Percentiles rank a stretch among this genome's conserved stretches.
Conservation (phyloP, 2,888 invertebrate genomes). For the Nyleta sp. region DNA sequence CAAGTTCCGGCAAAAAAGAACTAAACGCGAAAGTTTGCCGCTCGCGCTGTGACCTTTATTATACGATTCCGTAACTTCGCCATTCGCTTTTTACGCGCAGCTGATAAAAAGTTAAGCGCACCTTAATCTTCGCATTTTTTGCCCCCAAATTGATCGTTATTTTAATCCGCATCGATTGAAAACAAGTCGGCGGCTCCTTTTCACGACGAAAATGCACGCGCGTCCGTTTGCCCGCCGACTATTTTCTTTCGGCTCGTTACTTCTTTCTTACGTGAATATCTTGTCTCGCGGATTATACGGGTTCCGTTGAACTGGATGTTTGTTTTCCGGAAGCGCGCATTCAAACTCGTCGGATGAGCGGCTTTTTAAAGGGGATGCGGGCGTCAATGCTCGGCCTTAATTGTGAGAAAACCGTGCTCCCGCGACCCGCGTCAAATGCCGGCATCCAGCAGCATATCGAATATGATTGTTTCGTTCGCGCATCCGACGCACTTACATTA, state of each 20-base stretch:
- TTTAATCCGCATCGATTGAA: conserved; percentile 40
- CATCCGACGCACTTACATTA: neutral
- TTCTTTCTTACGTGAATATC: conserved; percentile 46
- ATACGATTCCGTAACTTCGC: conserved; percentile 25
- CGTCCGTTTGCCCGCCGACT: conserved; percentile 29
- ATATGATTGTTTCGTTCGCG: conserved; percentile 5
- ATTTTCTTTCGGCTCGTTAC: conserved; percentile 35
- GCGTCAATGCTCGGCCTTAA: conserved; percentile 51
- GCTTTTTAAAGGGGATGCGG: conserved; percentile 60
- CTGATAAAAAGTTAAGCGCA: conserved; percentile 27
- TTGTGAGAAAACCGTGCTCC: conserved; percentile 40
- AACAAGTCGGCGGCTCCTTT: no score
- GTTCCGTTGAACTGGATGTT: conserved; percentile 37
- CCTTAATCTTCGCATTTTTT: conserved; percentile 27
- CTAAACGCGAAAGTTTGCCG: conserved; percentile 5
- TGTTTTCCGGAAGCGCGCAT: conserved; percentile 47
- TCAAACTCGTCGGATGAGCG: conserved; percentile 51
- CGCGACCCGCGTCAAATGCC: conserved; percentile 26
- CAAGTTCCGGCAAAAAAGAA: neutral
- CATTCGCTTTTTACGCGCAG: conserved; percentile 4
- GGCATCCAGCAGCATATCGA: conserved; percentile 18
- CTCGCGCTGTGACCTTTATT: conserved; percentile 11
- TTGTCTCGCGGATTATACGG: conserved; percentile 48
- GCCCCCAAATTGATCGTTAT: conserved; percentile 15
- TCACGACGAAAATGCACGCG: no score